These are phyloP conservation scores for Polietes domitor DNA, from an alignment of 2,888 invertebrate species.

Conservation along the genomic window DNA sequence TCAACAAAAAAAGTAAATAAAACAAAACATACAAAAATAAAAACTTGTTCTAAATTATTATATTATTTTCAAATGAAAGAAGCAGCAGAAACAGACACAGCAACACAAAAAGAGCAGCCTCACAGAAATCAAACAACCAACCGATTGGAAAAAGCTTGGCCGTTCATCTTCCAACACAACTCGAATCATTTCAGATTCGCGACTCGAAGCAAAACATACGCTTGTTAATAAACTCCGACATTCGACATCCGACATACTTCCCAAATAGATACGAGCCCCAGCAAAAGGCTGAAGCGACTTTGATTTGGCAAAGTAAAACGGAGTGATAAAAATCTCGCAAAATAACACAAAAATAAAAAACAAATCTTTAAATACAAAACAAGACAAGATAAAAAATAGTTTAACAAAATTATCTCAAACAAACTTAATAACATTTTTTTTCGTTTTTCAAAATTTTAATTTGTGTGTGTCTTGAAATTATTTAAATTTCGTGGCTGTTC, in stretches of 20 bases:
- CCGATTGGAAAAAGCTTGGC: conserved; percentile 46
- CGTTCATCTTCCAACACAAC: conserved; percentile 43
- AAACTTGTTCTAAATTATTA: conserved; percentile 66
- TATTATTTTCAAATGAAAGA: conserved; percentile 29
- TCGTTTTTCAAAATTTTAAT: neutral
- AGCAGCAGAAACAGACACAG: neutral
- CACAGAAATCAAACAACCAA: conserved; percentile 13
- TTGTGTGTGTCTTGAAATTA: neutral
- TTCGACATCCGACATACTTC: neutral
- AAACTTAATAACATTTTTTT: conserved; percentile 8
- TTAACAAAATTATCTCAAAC: neutral
- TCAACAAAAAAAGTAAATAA: conserved; percentile 14
- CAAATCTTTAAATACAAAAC: conserved; percentile 36
- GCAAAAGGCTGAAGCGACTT: neutral
- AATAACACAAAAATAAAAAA: conserved; percentile 40
- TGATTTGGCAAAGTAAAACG: neutral
- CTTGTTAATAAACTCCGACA: neutral
- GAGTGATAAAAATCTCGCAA: neutral
- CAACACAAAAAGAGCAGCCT: conserved; percentile 34
- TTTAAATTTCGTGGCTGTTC: neutral
- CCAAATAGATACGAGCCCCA: neutral
- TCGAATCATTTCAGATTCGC: conserved; percentile 51
- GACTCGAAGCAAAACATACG: conserved; percentile 54
- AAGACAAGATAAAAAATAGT: neutral
- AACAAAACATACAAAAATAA: neutral